Evolutionary conservation across 2,113 vertebrate genomes (phyloP), one percentile per base, ranked within the genome.

Genomic region (Elaphurus davidianus): DNA sequence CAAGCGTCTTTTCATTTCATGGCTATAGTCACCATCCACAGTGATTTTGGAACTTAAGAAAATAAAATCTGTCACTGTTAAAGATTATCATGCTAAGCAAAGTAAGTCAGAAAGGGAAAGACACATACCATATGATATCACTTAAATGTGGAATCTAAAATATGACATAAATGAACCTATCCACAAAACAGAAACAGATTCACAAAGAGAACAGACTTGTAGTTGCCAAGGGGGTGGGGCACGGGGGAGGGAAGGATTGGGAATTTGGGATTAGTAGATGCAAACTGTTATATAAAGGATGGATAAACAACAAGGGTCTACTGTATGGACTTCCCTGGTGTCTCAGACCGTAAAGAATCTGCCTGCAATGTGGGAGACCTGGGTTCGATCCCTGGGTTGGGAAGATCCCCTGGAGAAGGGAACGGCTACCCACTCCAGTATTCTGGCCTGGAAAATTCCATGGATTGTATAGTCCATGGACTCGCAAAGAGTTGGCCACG

Each of bases 401-500:
- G 67, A 71, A 71, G 67, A 40, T 40, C 19, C 67, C 67, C 67
- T 74, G n/a, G 67, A 74, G n/a, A 74, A 74, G 67, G 67, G 21
- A 74, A 74, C 0, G 1, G 67, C 67, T 71, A 71, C n/a, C 67
- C n/a, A 6, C n/a, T 40, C n/a, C n/a, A 71, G n/a, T 71, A 71
- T 71, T 71, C 17, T 71, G 67, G n/a, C n/a, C 67, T 74, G 67
- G 4, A 71, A 64, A 67, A 67, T 67, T n/a, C 16, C 62, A 19
- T n/a, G 30, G 4, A 67, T n/a, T 67, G 16, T 67, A 19, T 67
- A 67, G 33, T n/a, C 62, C 16, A 67, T 67, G 33, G 62, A 17
- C 16, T 67, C 0, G 0, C 62, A 67, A n/a, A 67, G 62, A 19
- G 62, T n/a, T 4, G 0, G 33, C 16, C 33, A 64, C 0, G 15